These are phyloP conservation scores for Drosophila gunungcola DNA, from an alignment of 1,140 invertebrate species.

Conservation along the genomic window DNA sequence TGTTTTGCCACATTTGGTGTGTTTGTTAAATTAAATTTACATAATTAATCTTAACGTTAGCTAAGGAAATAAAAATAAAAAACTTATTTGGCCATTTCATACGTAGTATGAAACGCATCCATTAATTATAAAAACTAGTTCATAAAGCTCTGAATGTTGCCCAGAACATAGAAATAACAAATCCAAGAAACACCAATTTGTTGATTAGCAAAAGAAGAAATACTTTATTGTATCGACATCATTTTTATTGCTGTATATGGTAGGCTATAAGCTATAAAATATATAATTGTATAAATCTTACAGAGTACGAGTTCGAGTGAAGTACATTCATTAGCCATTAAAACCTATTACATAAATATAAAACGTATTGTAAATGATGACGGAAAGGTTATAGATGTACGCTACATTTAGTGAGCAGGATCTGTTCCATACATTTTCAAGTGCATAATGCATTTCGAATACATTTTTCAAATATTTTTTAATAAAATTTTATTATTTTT, in stretches of 20 bases:
- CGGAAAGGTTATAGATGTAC: constrained; percentile 35
- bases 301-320: constrained; percentile 73
- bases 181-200: constrained; percentile 68
- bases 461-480: constrained; percentile 61
- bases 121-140: constrained; percentile 22
- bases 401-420: constrained; percentile 49
- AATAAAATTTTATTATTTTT: constrained; percentile 51
- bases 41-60: constrained; percentile 37
- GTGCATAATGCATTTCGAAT: constrained; percentile 71
- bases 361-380: constrained; percentile 53
- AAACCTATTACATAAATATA: constrained; percentile 55
- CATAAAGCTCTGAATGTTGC: constrained; percentile 40
- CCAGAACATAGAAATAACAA: constrained; percentile 22
- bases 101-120: constrained; percentile 57
- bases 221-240: constrained; percentile 63
- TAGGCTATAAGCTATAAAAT: constrained; percentile 77
- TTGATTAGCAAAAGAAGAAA: constrained; percentile 56
- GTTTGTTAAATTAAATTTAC: constrained; percentile 67
- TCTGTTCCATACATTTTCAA: constrained; percentile 57
- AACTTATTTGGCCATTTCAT: constrained; percentile 59
- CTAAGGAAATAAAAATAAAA: constrained; percentile 14
- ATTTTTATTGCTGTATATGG: constrained; percentile 75
- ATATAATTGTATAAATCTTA: constrained; percentile 73
- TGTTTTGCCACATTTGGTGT: constrained; percentile 41
- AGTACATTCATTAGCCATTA: constrained; percentile 79